Evolutionary conservation across 2,888 invertebrate species (phyloP), one percentile per base, ranked within the genome.

Genomic region (Spicauda simplicius): DNA sequence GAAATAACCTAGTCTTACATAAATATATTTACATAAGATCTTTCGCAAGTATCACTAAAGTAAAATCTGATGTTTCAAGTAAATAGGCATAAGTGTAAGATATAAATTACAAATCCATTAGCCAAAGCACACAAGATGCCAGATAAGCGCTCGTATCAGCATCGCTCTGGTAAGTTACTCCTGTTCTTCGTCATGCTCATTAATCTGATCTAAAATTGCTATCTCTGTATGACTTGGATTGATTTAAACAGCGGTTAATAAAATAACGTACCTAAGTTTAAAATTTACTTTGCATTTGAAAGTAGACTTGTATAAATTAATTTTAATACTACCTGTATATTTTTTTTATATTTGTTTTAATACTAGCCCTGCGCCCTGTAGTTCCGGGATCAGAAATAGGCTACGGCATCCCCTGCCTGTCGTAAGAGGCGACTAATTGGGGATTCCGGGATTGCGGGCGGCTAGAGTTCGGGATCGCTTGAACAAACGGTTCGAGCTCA

Each of bases 111-210:
- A 54, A 54, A 25, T 54, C 41, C 54, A 54, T 62, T 54, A 25
- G 59, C 30, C 11, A 50, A 50, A 59, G 16, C 41, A 62, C 62
- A 62, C 14, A 54, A 62, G 62, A 62, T 62, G 41, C n/a, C 54
- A 16, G 62, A 62, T 62, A 45, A 16, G 25, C 25, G 12, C 18
- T 37, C 14, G 8, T 62, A 54, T 62, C 53, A 54, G 41, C 8
- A 20, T 53, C 53, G 62, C 53, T 62, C 53, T 53, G 62, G 62
- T 62, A 20, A 45, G 54, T 62, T 56, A 56, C 56, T 25, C 33
- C 25, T 25, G 25, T 45, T 55, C 14, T 55, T 45, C 54, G 55
- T 63, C 56, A 64, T 48, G 56, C n/a, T 25, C 19, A 48, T 50
- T 18, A 48, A 14, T 37, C 45, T 20, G 8, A 48, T 48, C 62